These are phyloP conservation scores for Microdon myrmicae DNA, from an alignment of 2,888 invertebrate genomes.

Conservation along the genomic window DNA sequence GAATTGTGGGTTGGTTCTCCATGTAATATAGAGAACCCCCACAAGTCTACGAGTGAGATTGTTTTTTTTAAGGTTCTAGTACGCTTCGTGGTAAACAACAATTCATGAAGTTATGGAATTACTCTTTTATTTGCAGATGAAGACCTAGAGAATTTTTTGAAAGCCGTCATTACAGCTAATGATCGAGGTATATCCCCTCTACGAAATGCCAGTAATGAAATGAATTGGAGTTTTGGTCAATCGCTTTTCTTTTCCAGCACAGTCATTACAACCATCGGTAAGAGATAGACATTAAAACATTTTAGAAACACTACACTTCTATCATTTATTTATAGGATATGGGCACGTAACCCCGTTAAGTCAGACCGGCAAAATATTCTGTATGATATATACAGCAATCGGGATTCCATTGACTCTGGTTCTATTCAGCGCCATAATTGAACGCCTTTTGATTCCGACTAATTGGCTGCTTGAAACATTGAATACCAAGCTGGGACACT, in stretches of 20 bases:
- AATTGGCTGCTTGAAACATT: constrained; percentile 74
- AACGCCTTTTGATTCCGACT: constrained; percentile 80
- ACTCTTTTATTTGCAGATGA: constrained; percentile 68
- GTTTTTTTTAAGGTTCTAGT: too few species aligned
- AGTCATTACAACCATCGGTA: constrained; percentile 89
- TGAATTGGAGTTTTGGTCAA: constrained; percentile 92
- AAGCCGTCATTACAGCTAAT: constrained; percentile 78
- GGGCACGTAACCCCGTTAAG: constrained; percentile 90
- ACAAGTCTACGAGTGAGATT: too few species aligned
- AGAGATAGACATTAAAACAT: constrained; percentile 36
- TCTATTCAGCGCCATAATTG: constrained; percentile 83
- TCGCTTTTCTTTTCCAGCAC: constrained; percentile 89
- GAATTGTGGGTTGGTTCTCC: too few species aligned
- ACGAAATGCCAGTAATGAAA: constrained; percentile 79
- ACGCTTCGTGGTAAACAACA: too few species aligned
- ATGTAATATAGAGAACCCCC: too few species aligned
- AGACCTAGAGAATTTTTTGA: constrained; percentile 77
- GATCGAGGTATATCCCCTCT: constrained; percentile 82
- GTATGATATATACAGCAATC: constrained; percentile 84
- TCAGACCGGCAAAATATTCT: constrained; percentile 86
- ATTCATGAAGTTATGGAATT: too few species aligned
- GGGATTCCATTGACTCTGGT: constrained; percentile 89
- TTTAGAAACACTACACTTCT: neutral
- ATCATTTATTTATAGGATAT: constrained; percentile 74
- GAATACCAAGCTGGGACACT: constrained; percentile 76